Base-by-base conservation (phyloP, 2,797 vertebrate genomes). In the Chloroceryle inda region DNA sequence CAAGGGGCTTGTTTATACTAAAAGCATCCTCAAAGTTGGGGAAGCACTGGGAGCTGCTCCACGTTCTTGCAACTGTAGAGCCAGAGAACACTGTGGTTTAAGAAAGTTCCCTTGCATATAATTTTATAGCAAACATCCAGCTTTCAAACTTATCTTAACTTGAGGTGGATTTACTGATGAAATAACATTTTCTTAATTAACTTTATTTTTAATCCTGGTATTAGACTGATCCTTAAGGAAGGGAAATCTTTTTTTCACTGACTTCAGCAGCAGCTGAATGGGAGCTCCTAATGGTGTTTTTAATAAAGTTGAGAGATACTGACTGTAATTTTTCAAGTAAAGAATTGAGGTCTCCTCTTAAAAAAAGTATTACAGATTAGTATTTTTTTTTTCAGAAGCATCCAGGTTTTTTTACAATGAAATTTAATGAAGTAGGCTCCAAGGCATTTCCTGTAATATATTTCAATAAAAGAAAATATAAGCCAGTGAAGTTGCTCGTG, bases 391-490 rank as follows among this genome's bases (percentile, higher is more conserved):
- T 78, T 76, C 53, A 12, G 17, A 90, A 45, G 23, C 63, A 90
- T 13, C 23, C 5, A 55, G 50, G 3, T 58, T 95, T 52, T 73
- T 86, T 73, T 85, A 91, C 55, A 89, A 35, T 69, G 69, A 76
- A 88, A 87, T 58, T 87, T 85, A 89, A 90, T 90, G 83, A 93
- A 90, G 42, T 31, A 49, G 67, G 31, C 52, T 87, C 33, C 35
- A 49, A 92, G 31, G 52, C 85, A 84, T 87, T 96, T 79, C 73
- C 80, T 85, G 59, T 47, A 92, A 87, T 73, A 61, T 27, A 77
- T 71, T 92, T 91, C 71, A 93, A 74, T 79, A 79, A 74, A 90
- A 87, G 59, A 82, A 90, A 93, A 68, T 38, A 73, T n/a, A 85
- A 96, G 63, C 52, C 61, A 31, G 37, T 52, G 24, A 91, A 91